Evolutionary conservation across 2,888 invertebrate genomes (phyloP).

Genomic region (Prosopocoilus inquinatus): DNA sequence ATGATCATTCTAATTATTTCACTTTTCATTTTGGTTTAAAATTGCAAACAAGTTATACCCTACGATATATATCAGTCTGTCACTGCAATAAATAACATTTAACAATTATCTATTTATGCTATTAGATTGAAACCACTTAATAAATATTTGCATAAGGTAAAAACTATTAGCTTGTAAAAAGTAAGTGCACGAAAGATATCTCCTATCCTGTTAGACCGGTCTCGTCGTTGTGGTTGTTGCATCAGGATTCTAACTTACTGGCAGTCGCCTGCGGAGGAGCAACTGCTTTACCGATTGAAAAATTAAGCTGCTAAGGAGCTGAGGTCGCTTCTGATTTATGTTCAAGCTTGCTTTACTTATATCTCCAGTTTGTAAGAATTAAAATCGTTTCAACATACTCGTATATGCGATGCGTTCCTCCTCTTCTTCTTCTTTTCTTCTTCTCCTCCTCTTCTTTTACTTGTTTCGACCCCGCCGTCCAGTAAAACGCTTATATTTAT

Average conservation of each 20-base stretch:
- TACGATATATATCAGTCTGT: no score
- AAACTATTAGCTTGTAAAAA: conserved; percentile 8
- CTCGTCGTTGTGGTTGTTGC: conserved; percentile 13
- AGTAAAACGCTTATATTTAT: conserved; percentile 4
- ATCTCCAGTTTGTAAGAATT: conserved; percentile 10
- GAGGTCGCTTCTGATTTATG: conserved; percentile 32
- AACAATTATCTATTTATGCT: no score
- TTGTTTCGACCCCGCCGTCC: neutral
- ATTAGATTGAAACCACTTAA: neutral
- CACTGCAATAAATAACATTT: no score
- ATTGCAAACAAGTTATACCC: no score
- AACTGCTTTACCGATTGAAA: conserved; percentile 33
- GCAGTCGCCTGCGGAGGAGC: conserved; percentile 29
- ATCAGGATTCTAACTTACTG: conserved; percentile 28
- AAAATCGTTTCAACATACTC: conserved; percentile 6
- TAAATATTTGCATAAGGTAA: conserved; percentile 11
- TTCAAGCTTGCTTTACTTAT: conserved; percentile 13
- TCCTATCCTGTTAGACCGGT: conserved; percentile 19
- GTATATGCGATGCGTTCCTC: neutral
- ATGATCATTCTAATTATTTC: no score
- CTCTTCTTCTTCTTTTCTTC: conserved; percentile 2
- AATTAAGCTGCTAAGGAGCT: conserved; percentile 34
- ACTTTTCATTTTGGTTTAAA: no score
- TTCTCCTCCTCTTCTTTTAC: neutral
- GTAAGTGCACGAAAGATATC: conserved; percentile 7